Evolutionary conservation across 2,797 vertebrate genomes (phyloP).

Genomic region (Labeo calbasu): DNA sequence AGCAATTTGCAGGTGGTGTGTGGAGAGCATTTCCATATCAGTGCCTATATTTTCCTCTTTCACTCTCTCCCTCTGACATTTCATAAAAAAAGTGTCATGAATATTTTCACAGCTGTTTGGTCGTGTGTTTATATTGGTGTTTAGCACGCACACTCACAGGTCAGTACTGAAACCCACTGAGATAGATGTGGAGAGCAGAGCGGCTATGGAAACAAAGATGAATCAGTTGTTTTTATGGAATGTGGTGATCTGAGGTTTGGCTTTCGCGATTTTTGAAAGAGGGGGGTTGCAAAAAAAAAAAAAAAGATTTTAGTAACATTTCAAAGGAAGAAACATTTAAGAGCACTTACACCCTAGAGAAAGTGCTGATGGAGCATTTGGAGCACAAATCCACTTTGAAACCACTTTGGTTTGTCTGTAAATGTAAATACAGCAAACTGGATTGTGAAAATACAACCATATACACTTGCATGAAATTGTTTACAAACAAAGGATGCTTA

Average conservation of each 20-base stretch:
- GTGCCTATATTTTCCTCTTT: conserved; percentile 17
- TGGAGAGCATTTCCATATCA: conserved; percentile 33
- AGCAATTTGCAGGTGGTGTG: conserved; percentile 18
- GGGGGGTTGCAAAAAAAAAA: not conserved
- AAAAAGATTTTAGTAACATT: not conserved
- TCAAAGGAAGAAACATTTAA: not conserved
- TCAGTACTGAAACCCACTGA: conserved; percentile 31
- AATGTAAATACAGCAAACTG: not conserved
- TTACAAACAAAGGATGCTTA: not conserved
- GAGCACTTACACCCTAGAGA: not conserved
- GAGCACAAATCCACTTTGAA: not conserved
- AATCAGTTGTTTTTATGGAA: conserved; percentile 5
- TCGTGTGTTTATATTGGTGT: conserved; percentile 46
- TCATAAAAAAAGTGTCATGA: conserved; percentile 53
- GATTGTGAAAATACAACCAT: not conserved
- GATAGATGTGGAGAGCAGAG: conserved; percentile 18
- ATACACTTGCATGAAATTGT: not conserved
- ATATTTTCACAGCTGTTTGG: conserved; percentile 64
- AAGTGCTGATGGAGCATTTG: not conserved
- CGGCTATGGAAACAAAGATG: conserved; percentile 36
- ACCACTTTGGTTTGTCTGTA: not conserved
- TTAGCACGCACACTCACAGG: conserved; percentile 31
- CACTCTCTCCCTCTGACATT: conserved; percentile 54
- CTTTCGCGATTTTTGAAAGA: not conserved
- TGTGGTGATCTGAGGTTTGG: conserved; percentile 22